These are phyloP conservation scores for Artemia franciscana DNA, from an alignment of 1,140 invertebrate species.

Conservation along the genomic window DNA sequence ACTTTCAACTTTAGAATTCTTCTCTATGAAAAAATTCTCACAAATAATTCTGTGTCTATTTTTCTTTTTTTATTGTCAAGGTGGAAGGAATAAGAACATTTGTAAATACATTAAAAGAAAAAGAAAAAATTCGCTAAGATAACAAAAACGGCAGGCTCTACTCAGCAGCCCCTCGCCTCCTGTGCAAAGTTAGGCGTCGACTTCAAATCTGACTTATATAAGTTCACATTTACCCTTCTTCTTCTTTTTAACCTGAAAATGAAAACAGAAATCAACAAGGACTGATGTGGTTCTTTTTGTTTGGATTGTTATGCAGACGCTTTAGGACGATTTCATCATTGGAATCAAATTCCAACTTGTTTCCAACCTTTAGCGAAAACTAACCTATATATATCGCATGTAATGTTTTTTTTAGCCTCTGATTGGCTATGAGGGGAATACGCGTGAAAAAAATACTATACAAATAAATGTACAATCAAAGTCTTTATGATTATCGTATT, in stretches of 20 bases:
- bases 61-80: neutral
- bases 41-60: neutral
- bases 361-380: neutral
- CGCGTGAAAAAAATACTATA: too few relatives aligned
- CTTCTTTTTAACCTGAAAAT: slow-evolving; percentile 17
- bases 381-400: neutral
- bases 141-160: neutral
- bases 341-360: neutral
- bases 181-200: slow-evolving; percentile 4
- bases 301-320: too few relatives aligned
- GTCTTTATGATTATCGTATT: too few relatives aligned
- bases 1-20: neutral
- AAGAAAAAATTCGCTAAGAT: neutral
- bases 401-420: neutral
- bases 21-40: neutral
- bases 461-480: too few relatives aligned
- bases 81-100: neutral
- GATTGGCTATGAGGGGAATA: neutral
- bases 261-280: slow-evolving; percentile 5
- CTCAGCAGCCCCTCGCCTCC: neutral
- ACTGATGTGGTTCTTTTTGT: too few relatives aligned
- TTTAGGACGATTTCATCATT: too few relatives aligned
- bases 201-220: slow-evolving; percentile 14
- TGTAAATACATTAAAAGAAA: neutral
- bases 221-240: slow-evolving; percentile 16